phyloP scores from a whole-genome alignment of 2,888 invertebrate genomes.

The Colostygia pectinataria region DNA sequence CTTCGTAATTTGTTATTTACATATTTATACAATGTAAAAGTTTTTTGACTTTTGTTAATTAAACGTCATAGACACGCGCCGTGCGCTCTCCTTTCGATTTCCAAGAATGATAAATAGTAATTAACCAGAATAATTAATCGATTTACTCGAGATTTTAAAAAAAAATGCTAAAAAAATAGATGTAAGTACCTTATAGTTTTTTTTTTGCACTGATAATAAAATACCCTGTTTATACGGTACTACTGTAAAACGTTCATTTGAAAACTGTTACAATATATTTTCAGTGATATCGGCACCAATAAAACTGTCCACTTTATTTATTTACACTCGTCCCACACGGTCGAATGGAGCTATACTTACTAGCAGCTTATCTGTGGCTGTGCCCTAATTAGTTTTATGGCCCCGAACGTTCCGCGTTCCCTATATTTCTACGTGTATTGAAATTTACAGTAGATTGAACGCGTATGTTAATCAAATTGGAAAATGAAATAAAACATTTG shows the following conservation, averaged over 20 bases:
- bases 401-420: slow-evolving; percentile 22
- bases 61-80: too few relatives aligned
- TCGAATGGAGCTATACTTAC: slow-evolving; percentile 6
- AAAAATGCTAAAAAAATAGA: too few relatives aligned
- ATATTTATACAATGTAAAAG: too few relatives aligned
- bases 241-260: neutral
- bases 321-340: slow-evolving; percentile 15
- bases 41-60: too few relatives aligned
- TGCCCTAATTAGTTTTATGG: slow-evolving; percentile 32
- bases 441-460: slow-evolving; percentile 7
- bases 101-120: too few relatives aligned
- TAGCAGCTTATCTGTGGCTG: slow-evolving; percentile 10
- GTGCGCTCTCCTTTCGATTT: too few relatives aligned
- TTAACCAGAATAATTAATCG: too few relatives aligned
- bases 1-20: too few relatives aligned
- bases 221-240: too few relatives aligned
- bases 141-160: too few relatives aligned
- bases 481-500: neutral
- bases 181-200: too few relatives aligned
- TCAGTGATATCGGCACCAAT: slow-evolving; percentile 6
- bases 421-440: neutral
- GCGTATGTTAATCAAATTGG: neutral
- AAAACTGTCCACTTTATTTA: slow-evolving; percentile 15
- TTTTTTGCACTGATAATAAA: too few relatives aligned
- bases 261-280: slow-evolving; percentile 3